Conservation (phyloP, 2,113 vertebrate genomes). For the Petroica traversi region DNA sequence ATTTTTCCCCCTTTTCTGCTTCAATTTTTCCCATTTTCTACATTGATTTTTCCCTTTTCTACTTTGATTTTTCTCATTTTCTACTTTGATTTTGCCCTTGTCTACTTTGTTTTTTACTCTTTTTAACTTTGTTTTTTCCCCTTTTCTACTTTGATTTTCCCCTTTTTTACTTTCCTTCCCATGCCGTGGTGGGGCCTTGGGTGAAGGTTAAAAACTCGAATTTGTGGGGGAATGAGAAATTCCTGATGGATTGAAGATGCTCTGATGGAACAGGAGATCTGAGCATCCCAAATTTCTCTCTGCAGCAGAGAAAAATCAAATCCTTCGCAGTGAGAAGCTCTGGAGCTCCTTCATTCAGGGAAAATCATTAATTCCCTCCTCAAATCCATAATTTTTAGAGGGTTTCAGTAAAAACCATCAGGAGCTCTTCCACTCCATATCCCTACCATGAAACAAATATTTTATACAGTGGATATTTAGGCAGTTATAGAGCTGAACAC, state of each 20-base stretch:
- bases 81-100: not conserved
- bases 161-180: not conserved
- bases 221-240: not conserved
- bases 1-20: not conserved
- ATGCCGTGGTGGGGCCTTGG: rapidly evolving
- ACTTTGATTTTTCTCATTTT: not conserved
- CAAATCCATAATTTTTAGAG: not conserved
- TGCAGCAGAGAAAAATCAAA: not conserved
- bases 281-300: not conserved
- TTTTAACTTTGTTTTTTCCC: not conserved
- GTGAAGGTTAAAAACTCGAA: not conserved
- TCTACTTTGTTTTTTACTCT: not conserved
- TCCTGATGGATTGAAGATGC: rapidly evolving
- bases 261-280: not conserved
- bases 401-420: not conserved
- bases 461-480: not conserved
- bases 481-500: not conserved
- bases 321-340: not conserved
- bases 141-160: not conserved
- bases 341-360: not conserved
- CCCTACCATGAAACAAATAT: not conserved
- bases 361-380: not conserved
- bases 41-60: not conserved
- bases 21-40: not conserved
- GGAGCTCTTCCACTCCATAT: not conserved